Base-by-base conservation (phyloP, 1,140 invertebrate species). In the Phortica variegata region DNA sequence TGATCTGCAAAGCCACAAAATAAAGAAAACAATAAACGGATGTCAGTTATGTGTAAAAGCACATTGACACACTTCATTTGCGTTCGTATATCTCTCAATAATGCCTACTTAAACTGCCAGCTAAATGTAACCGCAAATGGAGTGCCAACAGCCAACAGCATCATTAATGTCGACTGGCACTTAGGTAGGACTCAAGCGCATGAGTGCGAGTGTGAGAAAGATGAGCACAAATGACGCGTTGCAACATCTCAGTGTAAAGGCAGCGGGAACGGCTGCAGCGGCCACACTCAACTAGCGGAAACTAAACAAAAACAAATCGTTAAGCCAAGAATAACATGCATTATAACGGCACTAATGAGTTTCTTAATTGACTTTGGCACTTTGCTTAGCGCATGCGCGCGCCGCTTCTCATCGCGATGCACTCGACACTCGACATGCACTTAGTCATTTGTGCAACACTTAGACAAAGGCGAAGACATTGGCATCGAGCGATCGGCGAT, bases 1-100 rank as follows among this genome's bases (percentile, higher is more conserved):
- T 96, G 39, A 97, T 85, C 93, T 96, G 79, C 12, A 81, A 80
- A 58, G n/a, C n/a, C n/a, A n/a, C n/a, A 31, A 58, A 70, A 46
- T 48, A 32, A 13, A 36, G 7, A 1, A 15, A 10, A 15, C 26
- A 26, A 26, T 26, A 26, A 26, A 26, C 5, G 23, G 23, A 26
- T 26, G 5, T 26, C 23, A 5, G 5, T 26, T 26, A 26, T 26
- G 10, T n/a, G n/a, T n/a, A n/a, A n/a, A n/a, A n/a, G n/a, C 10
- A 26, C 23, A 6, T 26, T 26, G 23, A 26, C 23, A 26, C 23
- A 26, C 23, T 26, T 26, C 23, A 26, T 26, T 26, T n/a, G 23
- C 23, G 10, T 26, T 26, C n/a, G n/a, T n/a, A n/a, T n/a, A n/a
- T n/a, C n/a, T n/a, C n/a, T n/a, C n/a, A n/a, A n/a, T n/a, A n/a